Evolutionary conservation across 2,888 invertebrate species (phyloP), one percentile per base, ranked within the genome.

Genomic region (Chirona hameri): DNA sequence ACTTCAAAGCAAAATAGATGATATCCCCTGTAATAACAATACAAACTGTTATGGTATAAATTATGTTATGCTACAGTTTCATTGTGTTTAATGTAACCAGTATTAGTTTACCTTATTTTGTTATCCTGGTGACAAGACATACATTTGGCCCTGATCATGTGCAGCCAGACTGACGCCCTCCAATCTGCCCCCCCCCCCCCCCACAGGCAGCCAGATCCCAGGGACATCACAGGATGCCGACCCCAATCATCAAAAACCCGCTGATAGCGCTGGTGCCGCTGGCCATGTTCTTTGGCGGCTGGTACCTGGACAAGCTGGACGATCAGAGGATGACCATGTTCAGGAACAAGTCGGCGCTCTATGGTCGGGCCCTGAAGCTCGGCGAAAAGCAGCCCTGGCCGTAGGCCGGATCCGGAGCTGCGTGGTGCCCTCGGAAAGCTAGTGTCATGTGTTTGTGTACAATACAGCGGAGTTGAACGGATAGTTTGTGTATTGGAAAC

Each of bases 271-370:
- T 80, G 46, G 0, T 84, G 27, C 84, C 85, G 48, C n/a, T 83
- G 18, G n/a, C 79, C 9, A 84, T 83, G 9, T 80, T 81, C 46
- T 21, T 46, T 2, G 18, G 86, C 81, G 85, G 85, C 12, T 76
- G 81, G 86, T 92, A 88, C 85, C 86, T 95, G 83, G 94, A 95
- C 87, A 88, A 89, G 14, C 89, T 91, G 85, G 94, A 95, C 89
- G 92, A 92, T 0, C 89, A 92, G 84, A 90, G 94, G 83, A 91
- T 94, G 92, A 90, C 90, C 0, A 88, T 88, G 85, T 96, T 92
- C 87, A 90, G 95, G 83, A 95, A 96, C 87, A 95, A 93, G 87
- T 95, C 95, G 86, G 91, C 92, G 81, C 88, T 96, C 60, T 96
- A 92, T 87, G 93, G 93, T 46, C 90, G 93, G 83, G 88, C 87